These are phyloP conservation scores for Noturus placidus DNA, from an alignment of 2,113 vertebrate species.

Conservation along the genomic window DNA sequence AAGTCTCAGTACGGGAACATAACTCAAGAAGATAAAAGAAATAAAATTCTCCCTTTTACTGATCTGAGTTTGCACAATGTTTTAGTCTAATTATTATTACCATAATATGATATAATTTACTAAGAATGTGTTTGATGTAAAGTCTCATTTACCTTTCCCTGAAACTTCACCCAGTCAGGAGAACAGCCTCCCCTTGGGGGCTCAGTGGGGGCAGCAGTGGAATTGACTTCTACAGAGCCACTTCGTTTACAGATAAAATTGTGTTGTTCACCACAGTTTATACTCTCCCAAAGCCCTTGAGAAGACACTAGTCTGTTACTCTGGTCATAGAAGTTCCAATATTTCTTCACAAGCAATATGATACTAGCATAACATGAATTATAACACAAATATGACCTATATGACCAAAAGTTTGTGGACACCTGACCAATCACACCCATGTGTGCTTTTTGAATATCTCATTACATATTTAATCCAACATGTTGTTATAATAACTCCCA, in stretches of 20 bases:
- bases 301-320: background rate
- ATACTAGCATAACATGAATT: background rate
- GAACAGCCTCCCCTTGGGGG: conserved; percentile 76
- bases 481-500: background rate
- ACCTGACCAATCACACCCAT: background rate
- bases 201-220: conserved; percentile 74
- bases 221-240: conserved; percentile 72
- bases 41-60: background rate
- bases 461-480: background rate
- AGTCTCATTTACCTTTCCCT: conserved; percentile 68
- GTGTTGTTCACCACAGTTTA: conserved; percentile 80
- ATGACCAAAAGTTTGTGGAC: background rate
- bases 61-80: background rate
- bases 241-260: conserved; percentile 84
- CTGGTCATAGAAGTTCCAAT: background rate
- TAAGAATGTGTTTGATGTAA: background rate
- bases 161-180: conserved; percentile 78
- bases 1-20: background rate
- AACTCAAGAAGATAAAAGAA: background rate
- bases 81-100: background rate
- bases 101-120: background rate
- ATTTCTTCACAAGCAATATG: background rate
- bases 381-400: background rate
- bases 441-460: background rate
- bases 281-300: conserved; percentile 44